A percentile compares a stretch with the other conserved stretches of the same genome.
phyloP scores from a whole-genome alignment of 2,113 vertebrate genomes.

The Ameiurus melas region DNA sequence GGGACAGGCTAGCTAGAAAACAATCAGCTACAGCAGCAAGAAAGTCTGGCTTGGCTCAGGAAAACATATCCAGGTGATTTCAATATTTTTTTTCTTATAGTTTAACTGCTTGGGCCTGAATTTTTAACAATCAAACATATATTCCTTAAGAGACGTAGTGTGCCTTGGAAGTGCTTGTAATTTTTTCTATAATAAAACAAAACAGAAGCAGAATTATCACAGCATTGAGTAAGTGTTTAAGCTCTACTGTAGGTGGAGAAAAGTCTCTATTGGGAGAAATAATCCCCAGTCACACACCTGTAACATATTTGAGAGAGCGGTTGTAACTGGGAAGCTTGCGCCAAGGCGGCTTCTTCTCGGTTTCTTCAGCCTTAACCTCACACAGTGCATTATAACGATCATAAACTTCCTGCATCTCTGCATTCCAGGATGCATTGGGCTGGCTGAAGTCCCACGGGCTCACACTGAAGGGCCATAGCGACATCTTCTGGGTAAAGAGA shows the following conservation, averaged over 20 bases:
- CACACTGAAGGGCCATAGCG: conserved; percentile 46
- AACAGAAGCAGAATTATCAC: background rate
- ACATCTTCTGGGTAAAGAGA: conserved; percentile 41
- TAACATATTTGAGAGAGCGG: conserved; percentile 67
- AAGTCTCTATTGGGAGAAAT: background rate
- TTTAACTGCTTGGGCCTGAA: background rate
- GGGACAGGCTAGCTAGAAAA: background rate
- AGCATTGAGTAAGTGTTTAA: background rate
- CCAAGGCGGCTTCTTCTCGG: conserved; percentile 66
- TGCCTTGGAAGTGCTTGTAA: background rate
- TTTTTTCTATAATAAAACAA: background rate
- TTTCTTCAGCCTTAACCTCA: conserved; percentile 56
- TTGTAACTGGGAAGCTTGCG: conserved; percentile 79
- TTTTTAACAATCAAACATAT: background rate
- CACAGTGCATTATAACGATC: conserved; percentile 72
- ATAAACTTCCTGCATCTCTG: conserved; percentile 74
- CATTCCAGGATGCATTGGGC: conserved; percentile 81
- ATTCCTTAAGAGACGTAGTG: background rate
- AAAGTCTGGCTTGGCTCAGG: background rate
- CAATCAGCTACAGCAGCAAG: background rate
- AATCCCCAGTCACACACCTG: conserved; percentile 60
- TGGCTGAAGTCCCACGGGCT: conserved; percentile 72
- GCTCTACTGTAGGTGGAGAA: background rate
- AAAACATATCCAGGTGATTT: background rate
- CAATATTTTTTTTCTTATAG: background rate